Base-by-base conservation (phyloP, 2,113 vertebrate species). In the Cryptomyrus ogoouensis region DNA sequence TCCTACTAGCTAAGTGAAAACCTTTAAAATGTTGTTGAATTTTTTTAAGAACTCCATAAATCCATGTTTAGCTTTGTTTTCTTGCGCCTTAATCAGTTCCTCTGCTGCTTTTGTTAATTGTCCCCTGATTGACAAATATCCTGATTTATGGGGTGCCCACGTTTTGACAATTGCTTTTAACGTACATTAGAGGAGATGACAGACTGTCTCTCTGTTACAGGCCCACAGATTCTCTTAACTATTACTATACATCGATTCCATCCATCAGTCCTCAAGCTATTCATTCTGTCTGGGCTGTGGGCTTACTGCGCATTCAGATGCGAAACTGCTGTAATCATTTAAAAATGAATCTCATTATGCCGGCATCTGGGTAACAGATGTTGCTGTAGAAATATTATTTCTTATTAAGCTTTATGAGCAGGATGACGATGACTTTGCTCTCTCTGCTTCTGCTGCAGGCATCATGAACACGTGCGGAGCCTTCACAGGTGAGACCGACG, bases 401-500 rank as follows among this genome's bases (percentile, higher is more conserved):
- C 42, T n/a, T 47, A 49, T 52, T 53, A 87, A 15, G 49, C 4
- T 53, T 52, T 53, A 53, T 53, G 15, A 19, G 17, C 42, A 39
- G 5, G 17, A n/a, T 85, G 12, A 5, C 13, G 42, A 53, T 83
- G 44, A 80, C 31, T 27, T 19, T 53, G 35, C 10, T 8, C 77
- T 84, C 9, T 27, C 50, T 44, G 50, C 27, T 83, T 89, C 56
- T 85, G 35, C 52, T 84, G 21, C 53, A 89, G 89, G 89, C 39
- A 80, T 89, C 56, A 89, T 89, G 89, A 89, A 89, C 53, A 89
- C 89, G 27, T 89, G 89, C 24, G 89, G 89, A 84, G 89, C 89
- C 24, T 89, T 89, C 53, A 46, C 80, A 84, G 89, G 89, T 89
- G 46, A 46, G 77, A 35, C 10, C 4, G 21, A 39, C 53, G 58